Conservation (phyloP, 2,113 vertebrate species). For the Pseudorectes ferrugineus region DNA sequence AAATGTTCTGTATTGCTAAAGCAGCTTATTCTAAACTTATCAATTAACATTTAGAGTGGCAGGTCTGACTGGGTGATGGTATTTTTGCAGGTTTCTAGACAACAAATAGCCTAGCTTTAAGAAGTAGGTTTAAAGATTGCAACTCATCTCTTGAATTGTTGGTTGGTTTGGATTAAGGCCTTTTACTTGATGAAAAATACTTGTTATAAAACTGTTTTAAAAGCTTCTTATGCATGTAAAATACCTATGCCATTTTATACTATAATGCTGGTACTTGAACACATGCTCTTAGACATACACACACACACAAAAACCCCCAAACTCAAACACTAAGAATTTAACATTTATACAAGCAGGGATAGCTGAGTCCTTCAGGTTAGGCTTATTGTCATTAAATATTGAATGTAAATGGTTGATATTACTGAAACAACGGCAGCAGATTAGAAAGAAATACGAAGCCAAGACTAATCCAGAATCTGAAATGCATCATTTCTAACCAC, state of each 20-base stretch:
- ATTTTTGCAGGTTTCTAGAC: background rate
- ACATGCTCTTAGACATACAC: background rate
- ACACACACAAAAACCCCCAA: background rate
- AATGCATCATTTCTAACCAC: background rate
- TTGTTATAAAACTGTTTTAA: slow-evolving; percentile 11
- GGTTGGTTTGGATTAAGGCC: background rate
- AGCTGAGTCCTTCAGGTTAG: background rate
- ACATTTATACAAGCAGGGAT: background rate
- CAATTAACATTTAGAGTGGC: background rate
- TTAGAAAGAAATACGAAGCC: background rate
- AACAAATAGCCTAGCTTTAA: background rate
- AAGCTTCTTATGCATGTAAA: slow-evolving; percentile 6
- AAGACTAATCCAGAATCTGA: background rate
- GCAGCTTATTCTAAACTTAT: background rate
- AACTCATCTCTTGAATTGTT: background rate
- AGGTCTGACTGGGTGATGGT: background rate
- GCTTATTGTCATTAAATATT: background rate
- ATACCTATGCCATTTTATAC: background rate
- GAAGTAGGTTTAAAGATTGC: background rate
- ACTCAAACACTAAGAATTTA: background rate
- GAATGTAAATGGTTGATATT: background rate
- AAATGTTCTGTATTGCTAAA: background rate
- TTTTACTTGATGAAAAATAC: slow-evolving; percentile 24
- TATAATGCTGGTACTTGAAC: background rate
- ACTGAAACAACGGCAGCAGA: background rate